Percentiles rank a stretch among this genome's conserved stretches.
Conservation (phyloP, 2,113 vertebrate genomes). For the Nannobrachium achirus region DNA sequence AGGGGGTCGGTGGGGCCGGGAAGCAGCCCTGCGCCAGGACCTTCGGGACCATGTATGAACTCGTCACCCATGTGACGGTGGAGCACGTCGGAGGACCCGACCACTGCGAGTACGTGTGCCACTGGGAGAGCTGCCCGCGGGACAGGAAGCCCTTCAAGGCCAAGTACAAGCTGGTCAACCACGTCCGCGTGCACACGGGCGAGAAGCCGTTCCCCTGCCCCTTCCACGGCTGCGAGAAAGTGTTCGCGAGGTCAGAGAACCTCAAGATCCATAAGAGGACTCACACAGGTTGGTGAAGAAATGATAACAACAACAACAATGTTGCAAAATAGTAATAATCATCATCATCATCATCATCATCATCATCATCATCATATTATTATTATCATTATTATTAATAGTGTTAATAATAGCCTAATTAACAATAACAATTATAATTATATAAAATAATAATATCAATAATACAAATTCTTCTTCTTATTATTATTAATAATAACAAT, state of each 20-base stretch:
- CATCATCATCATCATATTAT: conserved; percentile 8
- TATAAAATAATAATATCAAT: conserved; percentile 2
- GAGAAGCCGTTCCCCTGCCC: conserved; percentile 75
- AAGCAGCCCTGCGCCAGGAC: conserved; percentile 76
- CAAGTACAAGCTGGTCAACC: conserved; percentile 81
- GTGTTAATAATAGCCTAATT: neutral
- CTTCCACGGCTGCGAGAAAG: conserved; percentile 77
- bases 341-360: conserved; percentile 12
- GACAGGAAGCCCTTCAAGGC: conserved; percentile 75
- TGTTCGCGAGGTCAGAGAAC: conserved; percentile 81
- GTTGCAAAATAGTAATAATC: conserved; percentile 13
- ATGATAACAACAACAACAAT: conserved; percentile 23
- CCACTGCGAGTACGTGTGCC: conserved; percentile 78
- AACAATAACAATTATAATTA: neutral
- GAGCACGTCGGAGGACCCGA: conserved; percentile 82
- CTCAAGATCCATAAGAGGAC: conserved; percentile 84
- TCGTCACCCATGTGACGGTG: conserved; percentile 82
- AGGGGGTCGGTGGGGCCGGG: conserved; percentile 48
- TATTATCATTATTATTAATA: conserved; percentile 25
- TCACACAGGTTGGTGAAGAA: conserved; percentile 74
- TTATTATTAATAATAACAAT: neutral
- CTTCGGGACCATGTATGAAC: conserved; percentile 82
- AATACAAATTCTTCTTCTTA: neutral
- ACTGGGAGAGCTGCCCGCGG: conserved; percentile 72
- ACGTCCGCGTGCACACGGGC: conserved; percentile 75